Conservation (phyloP, 2,888 invertebrate species). For the Drosophila subsilvestris region DNA sequence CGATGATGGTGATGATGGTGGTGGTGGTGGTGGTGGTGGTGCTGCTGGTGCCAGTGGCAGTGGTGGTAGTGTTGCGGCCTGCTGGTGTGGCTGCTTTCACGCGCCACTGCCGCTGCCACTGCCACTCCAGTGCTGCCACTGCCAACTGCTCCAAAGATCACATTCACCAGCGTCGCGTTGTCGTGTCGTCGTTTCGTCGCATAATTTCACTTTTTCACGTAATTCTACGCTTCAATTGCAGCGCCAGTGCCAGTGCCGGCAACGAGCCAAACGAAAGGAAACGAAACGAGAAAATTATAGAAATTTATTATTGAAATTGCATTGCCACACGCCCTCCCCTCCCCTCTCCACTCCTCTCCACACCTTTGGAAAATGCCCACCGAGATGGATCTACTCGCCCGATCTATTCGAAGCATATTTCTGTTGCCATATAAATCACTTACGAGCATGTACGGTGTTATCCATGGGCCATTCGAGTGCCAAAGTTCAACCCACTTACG, state of each 20-base stretch:
- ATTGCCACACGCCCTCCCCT: conserved; percentile 5
- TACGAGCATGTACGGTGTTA: not conserved
- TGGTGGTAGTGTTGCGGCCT: not conserved
- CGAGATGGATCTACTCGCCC: too few relatives aligned
- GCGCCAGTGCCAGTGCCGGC: not conserved
- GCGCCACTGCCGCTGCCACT: conserved; percentile 52
- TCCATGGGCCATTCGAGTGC: not conserved
- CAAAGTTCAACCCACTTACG: conserved; percentile 36
- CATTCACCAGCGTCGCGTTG: conserved; percentile 37
- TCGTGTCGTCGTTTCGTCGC: conserved; percentile 33
- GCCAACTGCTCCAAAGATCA: conserved; percentile 29
- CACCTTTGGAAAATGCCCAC: too few relatives aligned
- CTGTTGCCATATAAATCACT: conserved; percentile 38
- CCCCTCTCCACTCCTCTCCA: not conserved
- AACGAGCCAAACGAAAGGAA: conserved; percentile 26
- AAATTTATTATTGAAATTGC: conserved; percentile 76
- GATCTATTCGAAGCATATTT: not conserved
- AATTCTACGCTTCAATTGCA: conserved; percentile 79
- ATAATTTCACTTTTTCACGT: conserved; percentile 80
- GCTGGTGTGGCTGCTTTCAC: conserved; percentile 62
- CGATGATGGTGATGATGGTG: conserved; percentile 41
- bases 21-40: conserved; percentile 14
- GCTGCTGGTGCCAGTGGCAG: not conserved
- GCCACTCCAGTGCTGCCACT: too few relatives aligned
- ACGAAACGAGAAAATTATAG: conserved; percentile 64